Percentiles rank a stretch among this genome's conserved stretches.
Evolutionary conservation across 30 jellyfish, hydroid and myxozoan genomes (phyloP).

Genomic region (Cassiopea xamachana): DNA sequence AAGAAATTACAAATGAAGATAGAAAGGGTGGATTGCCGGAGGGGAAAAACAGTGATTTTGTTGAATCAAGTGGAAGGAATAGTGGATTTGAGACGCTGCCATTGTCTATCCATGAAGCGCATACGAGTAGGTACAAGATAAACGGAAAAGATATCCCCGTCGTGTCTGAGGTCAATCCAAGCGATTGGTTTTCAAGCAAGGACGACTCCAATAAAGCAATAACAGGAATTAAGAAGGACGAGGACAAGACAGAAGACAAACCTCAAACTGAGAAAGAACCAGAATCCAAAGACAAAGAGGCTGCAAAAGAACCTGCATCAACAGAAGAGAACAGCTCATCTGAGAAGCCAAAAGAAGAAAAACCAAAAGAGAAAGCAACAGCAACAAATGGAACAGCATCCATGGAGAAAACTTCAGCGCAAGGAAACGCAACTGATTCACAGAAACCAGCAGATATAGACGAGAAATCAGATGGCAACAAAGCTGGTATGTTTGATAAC

Average conservation of each 20-base stretch:
- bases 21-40: not conserved
- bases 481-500: not conserved
- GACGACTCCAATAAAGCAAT: not conserved
- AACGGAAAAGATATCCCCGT: conserved; percentile 9
- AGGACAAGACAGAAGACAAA: conserved; percentile 24
- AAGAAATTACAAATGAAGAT: conserved; percentile 4
- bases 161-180: not conserved
- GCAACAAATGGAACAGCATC: not conserved
- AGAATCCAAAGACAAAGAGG: conserved; percentile 7
- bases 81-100: conserved; percentile 27
- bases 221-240: conserved; percentile 58
- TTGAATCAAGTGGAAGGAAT: conserved; percentile 1
- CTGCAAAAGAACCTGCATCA: not conserved
- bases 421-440: not conserved
- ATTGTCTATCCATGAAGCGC: conserved; percentile 10
- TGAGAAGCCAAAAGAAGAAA: not conserved
- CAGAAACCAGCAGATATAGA: not conserved
- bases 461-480: not conserved
- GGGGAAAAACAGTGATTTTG: not conserved
- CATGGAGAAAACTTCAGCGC: not conserved
- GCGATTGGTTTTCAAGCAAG: conserved; percentile 10
- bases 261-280: not conserved
- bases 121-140: conserved; percentile 24
- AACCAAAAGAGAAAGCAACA: not conserved
- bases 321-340: not conserved